Base-by-base conservation (phyloP, 2,113 vertebrate genomes). In the Ptilorrhoa leucosticta region DNA sequence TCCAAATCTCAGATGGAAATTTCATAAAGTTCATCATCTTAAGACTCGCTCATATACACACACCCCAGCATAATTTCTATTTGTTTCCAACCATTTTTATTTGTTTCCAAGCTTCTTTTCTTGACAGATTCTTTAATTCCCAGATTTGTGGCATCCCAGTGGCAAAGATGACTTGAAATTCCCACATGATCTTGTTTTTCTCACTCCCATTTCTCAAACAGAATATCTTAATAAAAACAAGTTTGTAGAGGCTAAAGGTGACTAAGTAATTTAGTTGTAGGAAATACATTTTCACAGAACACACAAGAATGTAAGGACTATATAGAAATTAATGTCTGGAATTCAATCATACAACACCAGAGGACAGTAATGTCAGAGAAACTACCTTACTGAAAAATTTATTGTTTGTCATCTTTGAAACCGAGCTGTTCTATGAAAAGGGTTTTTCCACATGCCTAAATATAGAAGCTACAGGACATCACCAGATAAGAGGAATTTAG, bases 41-140 rank as follows among this genome's bases (percentile, higher is more conserved):
- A 69, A 31, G 50, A 47, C 15, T 48, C 0, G 0, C 14, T 77
- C 11, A 54, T 7, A 37, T 0, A 4, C 0, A 4, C 15, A 35
- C 1, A 11, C 12, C 5, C 4, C n/a, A 50, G 14, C 22, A 35
- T 3, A 11, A 83, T 76, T 39, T 54, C 5, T 22, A 21, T 57
- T 70, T 84, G 23, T 28, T 72, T 79, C 47, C 11, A 64, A 6
- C 7, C 45, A 31, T 69, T 45, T 48, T 4, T 26, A 20, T 53
- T 65, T 82, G 21, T 30, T 77, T 80, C 56, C 11, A 65, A 7
- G 33, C 2, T 76, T 60, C 6, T 37, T 64, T 95, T 61, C n/a
- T 42, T 19, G 7, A 51, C 7, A 69, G 30, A 77, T 69, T 15
- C 28, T 88, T 72, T 71, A 48, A 35, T 40, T 85, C 61, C 35